Base-by-base conservation (phyloP, 1,140 invertebrate genomes). In the Drosophila melanica region DNA sequence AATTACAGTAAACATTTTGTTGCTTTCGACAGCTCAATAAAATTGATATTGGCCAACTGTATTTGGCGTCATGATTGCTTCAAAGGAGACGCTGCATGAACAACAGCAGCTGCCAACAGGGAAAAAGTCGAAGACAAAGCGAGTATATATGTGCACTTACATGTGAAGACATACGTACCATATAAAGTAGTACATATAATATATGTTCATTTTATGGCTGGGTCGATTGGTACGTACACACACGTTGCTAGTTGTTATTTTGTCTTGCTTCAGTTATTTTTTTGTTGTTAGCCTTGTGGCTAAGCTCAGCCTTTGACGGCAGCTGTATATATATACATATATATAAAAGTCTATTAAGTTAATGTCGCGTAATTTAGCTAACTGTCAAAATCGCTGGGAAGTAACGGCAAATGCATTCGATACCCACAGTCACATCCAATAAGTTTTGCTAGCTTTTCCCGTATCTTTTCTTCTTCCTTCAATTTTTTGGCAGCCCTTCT, bases 361-460 rank as follows among this genome's bases (percentile, higher is more conserved):
- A 87, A 86, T 86, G 81, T 86, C 82, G 84, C 79, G 81, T 86
- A 86, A 86, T 86, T 87, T 87, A 86, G 75, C 79, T 87, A 86
- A 86, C 81, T 86, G 81, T 86, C 81, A 86, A 87, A 86, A 86
- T 75, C 66, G 81, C 66, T 87, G 14, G 57, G 35, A 55, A 57
- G 51, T 51, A 70, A 75, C 65, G 75, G 75, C 75, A 82, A 87
- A 59, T 76, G 81, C 77, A 87, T 78, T 79, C 79, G 71, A 81
- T 76, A 69, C 60, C 44, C 55, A 64, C 30, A 68, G 42, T 67
- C 12, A 62, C 79, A 68, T 82, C 82, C 80, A 79, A 82, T 84
- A 85, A 85, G 73, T 84, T 79, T 55, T 54, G 23, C 18, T 33
- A 35, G 18, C 16, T 20, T 54, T 57, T 33, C 27, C 0, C 11